phyloP scores from a whole-genome alignment of 53 echinoderm and acorn worm genomes.

The Pentamera pediparva region DNA sequence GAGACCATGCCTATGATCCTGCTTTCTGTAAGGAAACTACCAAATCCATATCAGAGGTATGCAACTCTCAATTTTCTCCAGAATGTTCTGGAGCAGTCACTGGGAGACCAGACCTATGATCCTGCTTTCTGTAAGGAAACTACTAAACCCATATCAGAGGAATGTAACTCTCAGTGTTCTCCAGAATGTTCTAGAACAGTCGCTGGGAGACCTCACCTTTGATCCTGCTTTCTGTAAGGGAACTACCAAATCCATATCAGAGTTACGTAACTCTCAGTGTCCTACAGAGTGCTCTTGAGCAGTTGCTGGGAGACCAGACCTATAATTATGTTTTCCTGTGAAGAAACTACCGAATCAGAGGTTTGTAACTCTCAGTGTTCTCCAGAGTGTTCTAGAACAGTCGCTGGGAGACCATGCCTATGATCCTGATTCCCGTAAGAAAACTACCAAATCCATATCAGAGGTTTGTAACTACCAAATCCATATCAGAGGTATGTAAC shows the following conservation, averaged over 20 bases:
- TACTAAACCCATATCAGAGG: conserved; percentile 96
- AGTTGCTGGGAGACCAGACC: too few relatives aligned
- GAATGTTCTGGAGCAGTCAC: too few relatives aligned
- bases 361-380: too few relatives aligned
- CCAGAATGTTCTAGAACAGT: conserved; percentile 64
- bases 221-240: conserved; percentile 44
- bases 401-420: neutral
- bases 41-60: conserved; percentile 96
- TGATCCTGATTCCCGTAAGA: conserved; percentile 35
- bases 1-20: conserved; percentile 81
- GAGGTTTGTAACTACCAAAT: too few relatives aligned
- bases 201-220: neutral
- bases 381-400: conserved; percentile 69
- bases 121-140: conserved; percentile 91
- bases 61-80: too few relatives aligned
- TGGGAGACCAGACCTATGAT: too few relatives aligned
- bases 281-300: too few relatives aligned
- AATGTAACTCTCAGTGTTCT: too few relatives aligned
- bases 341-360: conserved; percentile 96
- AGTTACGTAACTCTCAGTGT: too few relatives aligned
- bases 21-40: conserved; percentile 93
- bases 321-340: conserved; percentile 89
- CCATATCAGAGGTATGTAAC: conserved; percentile 94
- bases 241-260: conserved; percentile 96
- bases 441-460: conserved; percentile 96